phyloP scores from a whole-genome alignment of 2,888 invertebrate genomes.

The Torymus aiolomorphi region DNA sequence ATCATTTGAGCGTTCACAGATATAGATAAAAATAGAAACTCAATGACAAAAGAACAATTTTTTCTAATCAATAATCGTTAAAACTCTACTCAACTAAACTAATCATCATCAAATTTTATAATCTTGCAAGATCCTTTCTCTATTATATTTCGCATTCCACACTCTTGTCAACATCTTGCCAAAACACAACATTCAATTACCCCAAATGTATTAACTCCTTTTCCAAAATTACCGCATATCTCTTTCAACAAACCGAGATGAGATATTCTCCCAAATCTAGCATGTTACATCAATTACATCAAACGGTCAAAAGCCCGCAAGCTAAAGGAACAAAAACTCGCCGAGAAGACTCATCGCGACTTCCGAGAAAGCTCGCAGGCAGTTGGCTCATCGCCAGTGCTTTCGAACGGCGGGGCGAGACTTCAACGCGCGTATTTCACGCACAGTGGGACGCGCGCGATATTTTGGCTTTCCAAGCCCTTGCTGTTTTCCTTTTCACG shows the following conservation, averaged over 20 bases:
- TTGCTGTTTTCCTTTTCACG: constrained; percentile 25
- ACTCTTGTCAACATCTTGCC: no score
- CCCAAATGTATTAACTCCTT: not conserved
- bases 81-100: no score
- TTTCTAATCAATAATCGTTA: no score
- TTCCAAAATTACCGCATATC: not conserved
- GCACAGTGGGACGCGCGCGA: not conserved
- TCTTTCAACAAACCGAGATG: not conserved
- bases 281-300: constrained; percentile 41
- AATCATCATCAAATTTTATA: no score
- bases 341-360: not conserved
- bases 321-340: not conserved
- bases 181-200: no score
- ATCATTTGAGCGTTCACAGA: no score
- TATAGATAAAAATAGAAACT: no score
- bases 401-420: constrained; percentile 3
- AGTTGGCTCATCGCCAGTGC: not conserved
- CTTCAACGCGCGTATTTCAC: constrained; percentile 7
- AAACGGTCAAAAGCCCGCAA: not conserved
- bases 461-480: constrained; percentile 26
- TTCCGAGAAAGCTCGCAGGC: constrained; percentile 33
- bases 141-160: no score
- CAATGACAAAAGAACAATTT: no score
- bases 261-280: not conserved
- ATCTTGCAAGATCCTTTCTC: no score